These are phyloP conservation scores for Sapajus apella DNA, from an alignment of 2,113 vertebrate genomes.

Conservation along the genomic window DNA sequence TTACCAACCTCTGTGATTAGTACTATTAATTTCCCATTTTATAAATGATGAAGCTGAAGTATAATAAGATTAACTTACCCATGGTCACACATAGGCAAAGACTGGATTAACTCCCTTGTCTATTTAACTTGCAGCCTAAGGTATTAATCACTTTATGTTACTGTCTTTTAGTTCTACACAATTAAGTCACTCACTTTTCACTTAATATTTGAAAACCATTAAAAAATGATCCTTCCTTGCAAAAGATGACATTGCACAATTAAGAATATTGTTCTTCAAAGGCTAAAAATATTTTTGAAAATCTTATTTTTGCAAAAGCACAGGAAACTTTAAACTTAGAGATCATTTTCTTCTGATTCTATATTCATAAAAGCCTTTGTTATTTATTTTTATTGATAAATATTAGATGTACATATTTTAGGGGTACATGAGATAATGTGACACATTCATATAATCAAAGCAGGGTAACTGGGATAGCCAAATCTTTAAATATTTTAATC, in stretches of 20 bases:
- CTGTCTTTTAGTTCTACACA: background rate
- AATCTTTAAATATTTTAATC: background rate
- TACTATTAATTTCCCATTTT: background rate
- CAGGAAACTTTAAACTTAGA: background rate
- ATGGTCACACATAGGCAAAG: background rate
- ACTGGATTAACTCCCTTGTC: background rate
- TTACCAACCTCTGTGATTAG: background rate
- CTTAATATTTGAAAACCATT: background rate
- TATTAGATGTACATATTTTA: background rate
- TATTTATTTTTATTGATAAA: background rate
- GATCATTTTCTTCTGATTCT: constrained; percentile 5
- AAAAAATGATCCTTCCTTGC: background rate
- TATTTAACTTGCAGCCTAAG: background rate
- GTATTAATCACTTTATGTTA: background rate
- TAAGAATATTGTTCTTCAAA: background rate
- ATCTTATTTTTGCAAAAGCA: constrained; percentile 15
- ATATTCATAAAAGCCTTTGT: background rate
- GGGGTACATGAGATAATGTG: background rate
- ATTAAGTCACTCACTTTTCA: background rate
- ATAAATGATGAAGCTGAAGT: background rate
- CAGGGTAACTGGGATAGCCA: background rate
- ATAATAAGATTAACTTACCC: background rate
- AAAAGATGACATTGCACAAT: background rate
- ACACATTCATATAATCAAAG: background rate
- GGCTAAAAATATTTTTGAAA: background rate